Percentiles rank a stretch among this genome's conserved stretches.
Evolutionary conservation across 2,113 vertebrate genomes (phyloP).

Genomic region (Actinemys pallida): DNA sequence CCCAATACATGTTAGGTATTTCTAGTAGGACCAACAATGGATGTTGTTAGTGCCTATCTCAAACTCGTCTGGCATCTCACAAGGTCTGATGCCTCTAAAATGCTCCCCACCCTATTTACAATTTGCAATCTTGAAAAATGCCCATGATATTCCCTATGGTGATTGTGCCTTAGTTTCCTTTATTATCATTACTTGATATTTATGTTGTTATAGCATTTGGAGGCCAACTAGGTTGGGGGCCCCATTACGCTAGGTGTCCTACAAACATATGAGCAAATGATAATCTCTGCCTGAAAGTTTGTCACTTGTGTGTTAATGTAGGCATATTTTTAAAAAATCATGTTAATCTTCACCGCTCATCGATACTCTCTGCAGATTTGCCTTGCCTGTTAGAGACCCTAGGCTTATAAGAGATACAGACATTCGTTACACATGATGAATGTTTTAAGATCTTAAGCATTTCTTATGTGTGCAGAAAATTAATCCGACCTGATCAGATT

Average conservation of each 20-base stretch:
- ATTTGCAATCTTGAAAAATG: not conserved
- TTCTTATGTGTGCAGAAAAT: not conserved
- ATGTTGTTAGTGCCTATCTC: not conserved
- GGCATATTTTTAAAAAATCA: not conserved
- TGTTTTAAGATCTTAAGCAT: conserved; percentile 23
- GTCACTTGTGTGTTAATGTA: not conserved
- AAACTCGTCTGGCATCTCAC: not conserved
- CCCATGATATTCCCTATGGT: not conserved
- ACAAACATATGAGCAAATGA: not conserved
- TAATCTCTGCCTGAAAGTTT: not conserved
- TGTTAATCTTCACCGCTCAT: not conserved
- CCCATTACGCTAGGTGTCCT: not conserved
- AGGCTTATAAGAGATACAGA: not conserved
- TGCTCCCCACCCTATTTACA: not conserved
- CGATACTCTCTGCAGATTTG: not conserved
- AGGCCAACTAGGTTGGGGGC: not conserved
- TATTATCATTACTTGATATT: not conserved
- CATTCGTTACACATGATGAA: not conserved
- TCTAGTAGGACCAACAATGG: not conserved
- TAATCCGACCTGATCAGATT: conserved; percentile 28
- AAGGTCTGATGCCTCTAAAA: not conserved
- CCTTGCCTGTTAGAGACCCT: not conserved
- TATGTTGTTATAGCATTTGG: not conserved
- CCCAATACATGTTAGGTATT: not conserved
- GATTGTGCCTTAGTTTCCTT: not conserved